A percentile compares a stretch with the other conserved stretches of the same genome.
Conservation (phyloP, 2,797 vertebrate genomes). For the Chelonia mydas region DNA sequence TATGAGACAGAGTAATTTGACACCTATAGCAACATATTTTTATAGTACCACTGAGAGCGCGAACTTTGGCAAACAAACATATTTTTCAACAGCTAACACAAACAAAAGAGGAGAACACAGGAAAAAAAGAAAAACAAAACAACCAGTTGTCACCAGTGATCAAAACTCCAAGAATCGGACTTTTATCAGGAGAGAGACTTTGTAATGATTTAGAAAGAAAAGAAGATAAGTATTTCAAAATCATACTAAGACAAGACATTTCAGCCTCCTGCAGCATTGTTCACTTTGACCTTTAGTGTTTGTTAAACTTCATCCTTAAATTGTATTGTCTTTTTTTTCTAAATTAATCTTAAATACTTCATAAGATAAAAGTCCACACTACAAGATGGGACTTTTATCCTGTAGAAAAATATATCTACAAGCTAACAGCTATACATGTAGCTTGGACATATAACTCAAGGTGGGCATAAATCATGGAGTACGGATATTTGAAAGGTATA, state of each 20-base stretch:
- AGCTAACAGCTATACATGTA: background rate
- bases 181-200: background rate
- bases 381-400: background rate
- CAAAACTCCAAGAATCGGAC: background rate
- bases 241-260: background rate
- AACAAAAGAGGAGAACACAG: background rate
- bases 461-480: no score
- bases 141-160: background rate
- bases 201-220: background rate
- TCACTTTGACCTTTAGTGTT: background rate
- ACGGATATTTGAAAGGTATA: background rate
- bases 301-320: background rate
- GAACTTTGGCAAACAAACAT: background rate
- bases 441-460: background rate
- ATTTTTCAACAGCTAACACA: constrained; percentile 4
- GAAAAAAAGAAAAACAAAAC: background rate
- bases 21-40: background rate
- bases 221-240: background rate
- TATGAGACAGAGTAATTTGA: background rate
- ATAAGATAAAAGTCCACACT: background rate
- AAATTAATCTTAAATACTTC: background rate
- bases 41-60: background rate
- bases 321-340: background rate
- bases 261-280: background rate
- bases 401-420: background rate